Evolutionary conservation across 2,888 invertebrate genomes (phyloP), one percentile per base, ranked within the genome.

Genomic region (Apocheima hispidaria): DNA sequence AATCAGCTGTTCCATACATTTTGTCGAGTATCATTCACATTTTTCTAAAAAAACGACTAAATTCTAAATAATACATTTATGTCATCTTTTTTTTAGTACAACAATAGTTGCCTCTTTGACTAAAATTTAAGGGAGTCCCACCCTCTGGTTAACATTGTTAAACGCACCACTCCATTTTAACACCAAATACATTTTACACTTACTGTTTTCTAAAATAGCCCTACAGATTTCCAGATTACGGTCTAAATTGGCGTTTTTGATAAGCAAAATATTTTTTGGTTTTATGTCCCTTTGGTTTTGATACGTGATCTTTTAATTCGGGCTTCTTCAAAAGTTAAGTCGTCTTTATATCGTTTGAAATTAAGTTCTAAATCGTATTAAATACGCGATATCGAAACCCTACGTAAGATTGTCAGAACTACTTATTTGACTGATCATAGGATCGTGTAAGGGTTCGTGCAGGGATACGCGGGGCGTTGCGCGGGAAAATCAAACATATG

Each of bases 61-160:
- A 53, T 38, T 54, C 30, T 23, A 38, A 53, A 63, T 50, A 51
- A 54, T 38, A 51, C 41, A 53, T 53, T 38, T 54, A 33, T 21
- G 51, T 38, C 10, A 21, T 20, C 2, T 2, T 40, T 40, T 38
- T 54, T 57, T 44, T 2, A 36, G 35, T 52, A 46, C 2, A 16
- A 68, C 72, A 81, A 77, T 72, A 83, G 64, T 56, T 69, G 75
- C 26, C 62, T 62, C 71, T 63, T 40, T 9, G 49, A 23, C 72
- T 73, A 74, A 70, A 70, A 71, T 74, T 74, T 53, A 72, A 72
- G 68, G 63, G 54, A 55, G 51, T 66, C 69, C 55, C 33, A 52
- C 49, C 73, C 73, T 67, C 72, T 58, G 26, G 54, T 48, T 35
- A 63, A 48, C 35, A 51, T 51, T 57, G 53, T 58, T 55, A 64